phyloP scores from a whole-genome alignment of 1,140 invertebrate species.

The Lepidostoma basale region DNA sequence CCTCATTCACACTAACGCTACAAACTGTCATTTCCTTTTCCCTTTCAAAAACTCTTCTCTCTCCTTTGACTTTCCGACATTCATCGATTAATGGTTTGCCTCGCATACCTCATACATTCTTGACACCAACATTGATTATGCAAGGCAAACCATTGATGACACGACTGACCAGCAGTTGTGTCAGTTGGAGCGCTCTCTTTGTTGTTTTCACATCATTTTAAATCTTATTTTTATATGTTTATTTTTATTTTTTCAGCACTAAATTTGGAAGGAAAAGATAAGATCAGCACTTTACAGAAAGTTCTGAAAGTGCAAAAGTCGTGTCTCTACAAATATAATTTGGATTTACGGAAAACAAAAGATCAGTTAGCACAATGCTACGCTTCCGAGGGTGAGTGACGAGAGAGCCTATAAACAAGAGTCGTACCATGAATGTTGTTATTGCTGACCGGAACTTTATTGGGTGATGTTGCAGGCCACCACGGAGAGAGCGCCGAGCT shows the following conservation, averaged over 20 bases:
- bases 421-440: not conserved
- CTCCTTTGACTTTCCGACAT: too few species aligned
- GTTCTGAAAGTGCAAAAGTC: not conserved
- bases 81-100: too few species aligned
- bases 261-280: not conserved
- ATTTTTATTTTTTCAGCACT: not conserved
- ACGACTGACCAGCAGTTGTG: too few species aligned
- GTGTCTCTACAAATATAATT: not conserved
- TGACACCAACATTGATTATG: not conserved
- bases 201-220: too few species aligned
- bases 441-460: not conserved
- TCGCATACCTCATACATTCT: not conserved
- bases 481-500: not conserved
- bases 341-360: not conserved
- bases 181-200: too few species aligned
- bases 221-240: too few species aligned
- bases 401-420: not conserved
- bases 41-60: too few species aligned
- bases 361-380: not conserved
- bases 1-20: too few species aligned
- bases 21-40: too few species aligned
- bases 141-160: too few species aligned
- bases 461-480: not conserved
- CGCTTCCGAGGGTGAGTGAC: not conserved
- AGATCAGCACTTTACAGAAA: not conserved